Base-by-base conservation (phyloP, 2,113 vertebrate genomes). In the Poeciliopsis prolifica region DNA sequence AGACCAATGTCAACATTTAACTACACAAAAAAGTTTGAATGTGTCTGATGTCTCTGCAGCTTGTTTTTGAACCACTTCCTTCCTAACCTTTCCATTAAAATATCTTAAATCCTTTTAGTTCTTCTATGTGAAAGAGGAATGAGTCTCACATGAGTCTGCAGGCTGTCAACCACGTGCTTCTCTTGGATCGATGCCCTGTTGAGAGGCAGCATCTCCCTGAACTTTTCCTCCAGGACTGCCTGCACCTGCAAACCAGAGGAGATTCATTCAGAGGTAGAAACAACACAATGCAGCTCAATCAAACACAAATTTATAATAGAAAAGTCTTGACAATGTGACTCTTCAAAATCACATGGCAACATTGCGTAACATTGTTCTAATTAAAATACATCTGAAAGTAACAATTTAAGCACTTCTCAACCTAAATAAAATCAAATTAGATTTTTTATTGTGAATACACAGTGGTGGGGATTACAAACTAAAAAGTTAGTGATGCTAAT, bases 201-300 rank as follows among this genome's bases (percentile, higher is more conserved):
- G 76, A 92, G 79, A 58, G 91, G 89, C 14, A 91, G 28, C 0
- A 61, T 0, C 0, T 3, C 0, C 0, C 0, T 17, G 6, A 82
- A 75, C 1, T 0, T 14, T 0, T n/a, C 0, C 37, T 75, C 2
- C 65, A 87, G 0, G 0, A 1, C 0, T 0, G 1, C 0, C 5
- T 33, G 19, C n/a, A 82, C 0, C 90, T 92, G 1, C 54, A 79
- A 48, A 78, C 61, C 44, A 22, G 48, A 14, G 26, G 13, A 6
- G 6, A 11, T 54, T 22, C 0, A 54, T 54, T 54, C 51, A 54
- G 15, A 19, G 48, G 51, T 22, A 54, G 51, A 54, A 54, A 54
- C 51, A 19, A 22, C 42, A 17, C 44, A 15, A 5, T 17, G 44
- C 44, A 48, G 44, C 35, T 35, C 33, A 35, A 35, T 35, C 35